phyloP scores from a whole-genome alignment of 2,888 invertebrate species.

The Pachycephus smyrnensis region DNA sequence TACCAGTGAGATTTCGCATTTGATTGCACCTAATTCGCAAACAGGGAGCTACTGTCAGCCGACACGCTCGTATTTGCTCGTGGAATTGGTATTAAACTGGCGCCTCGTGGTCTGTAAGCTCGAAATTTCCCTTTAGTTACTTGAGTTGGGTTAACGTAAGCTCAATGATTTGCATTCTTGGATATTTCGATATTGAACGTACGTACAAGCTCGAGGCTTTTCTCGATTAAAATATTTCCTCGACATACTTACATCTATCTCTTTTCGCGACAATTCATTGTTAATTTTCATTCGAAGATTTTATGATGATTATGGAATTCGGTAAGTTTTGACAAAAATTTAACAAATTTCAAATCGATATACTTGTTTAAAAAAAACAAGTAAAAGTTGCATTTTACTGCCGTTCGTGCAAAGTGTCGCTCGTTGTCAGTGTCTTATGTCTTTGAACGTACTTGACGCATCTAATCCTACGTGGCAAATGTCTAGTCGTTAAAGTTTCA shows the following conservation, averaged over 20 bases:
- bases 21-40: slow-evolving; percentile 63
- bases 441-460: neutral
- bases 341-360: neutral
- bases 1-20: slow-evolving; percentile 56
- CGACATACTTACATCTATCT: too few relatives aligned
- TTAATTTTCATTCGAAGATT: too few relatives aligned
- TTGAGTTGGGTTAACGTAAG: neutral
- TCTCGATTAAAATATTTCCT: too few relatives aligned
- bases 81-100: slow-evolving; percentile 47
- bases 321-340: too few relatives aligned
- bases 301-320: too few relatives aligned
- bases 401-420: neutral
- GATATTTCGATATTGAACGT: neutral
- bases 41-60: slow-evolving; percentile 50
- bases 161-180: neutral
- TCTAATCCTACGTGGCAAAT: neutral
- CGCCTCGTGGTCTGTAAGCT: slow-evolving; percentile 33
- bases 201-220: neutral
- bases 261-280: too few relatives aligned
- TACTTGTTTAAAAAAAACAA: too few relatives aligned
- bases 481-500: neutral
- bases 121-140: slow-evolving; percentile 27
- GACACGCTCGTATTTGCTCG: slow-evolving; percentile 45
- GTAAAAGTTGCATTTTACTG: neutral
- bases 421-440: too few relatives aligned